Base-by-base conservation (phyloP, 2,113 vertebrate species). In the Isichthys henryi region DNA sequence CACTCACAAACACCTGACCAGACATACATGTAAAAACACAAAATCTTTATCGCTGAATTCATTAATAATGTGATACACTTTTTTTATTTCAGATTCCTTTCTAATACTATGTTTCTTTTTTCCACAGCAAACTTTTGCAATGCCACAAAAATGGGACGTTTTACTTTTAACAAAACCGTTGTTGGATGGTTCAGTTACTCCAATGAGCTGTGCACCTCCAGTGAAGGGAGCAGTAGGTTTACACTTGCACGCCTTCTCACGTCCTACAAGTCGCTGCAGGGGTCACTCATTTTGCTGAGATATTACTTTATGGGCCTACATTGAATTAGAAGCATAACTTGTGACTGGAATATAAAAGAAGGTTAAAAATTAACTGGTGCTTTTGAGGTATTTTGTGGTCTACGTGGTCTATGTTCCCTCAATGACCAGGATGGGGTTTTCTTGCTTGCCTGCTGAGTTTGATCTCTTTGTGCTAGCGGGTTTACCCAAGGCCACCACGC, bases 161-260 rank as follows among this genome's bases (percentile, higher is more conserved):
- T 88, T 15, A 88, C 66, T 35, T 88, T 88, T 49, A 80, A 66
- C n/a, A 43, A 80, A 53, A 88, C 88, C n/a, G 35, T 27, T 2
- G 70, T 88, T 53, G 88, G 88, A 88, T 39, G 66, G 88, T 88
- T 88, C 46, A 88, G 66, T 70, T 88, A 88, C 66, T 80, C 88
- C 45, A 74, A 10, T 8, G 88, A 88, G 70, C 43, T 52, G 46
- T 88, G 88, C 45, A n/a, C 1, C 23, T 35, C 58, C 19, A 80
- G 1, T 0, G 45, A 48, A 80, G 46, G 62, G 7, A 88, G 74
- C 31, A 19, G 88, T 88, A 88, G 27, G 88, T 88, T 35, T 39
- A 13, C 27, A 6, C 17, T 80, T 17, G 1, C 74, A 39, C 43
- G 74, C 31, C 15, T 5, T 35, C 5, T 21, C 2, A 80, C 5